These are phyloP conservation scores for Pachypanchax playfairii DNA, from an alignment of 2,113 vertebrate genomes.

Conservation along the genomic window DNA sequence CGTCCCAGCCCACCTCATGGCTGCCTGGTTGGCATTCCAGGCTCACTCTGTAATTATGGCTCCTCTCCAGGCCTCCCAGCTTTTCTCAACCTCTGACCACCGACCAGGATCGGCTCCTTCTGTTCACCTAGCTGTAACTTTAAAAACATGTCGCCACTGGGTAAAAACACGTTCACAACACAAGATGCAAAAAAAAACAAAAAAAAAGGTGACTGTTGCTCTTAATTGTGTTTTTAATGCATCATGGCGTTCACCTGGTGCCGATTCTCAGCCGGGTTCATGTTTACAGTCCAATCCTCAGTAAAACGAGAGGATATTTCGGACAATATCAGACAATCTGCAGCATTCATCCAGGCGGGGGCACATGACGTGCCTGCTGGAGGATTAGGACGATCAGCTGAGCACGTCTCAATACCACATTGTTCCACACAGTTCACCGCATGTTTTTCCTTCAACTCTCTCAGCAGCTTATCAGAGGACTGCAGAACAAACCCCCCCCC, in stretches of 20 bases:
- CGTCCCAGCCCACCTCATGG: slow-evolving; percentile 66
- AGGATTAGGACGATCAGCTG: slow-evolving; percentile 80
- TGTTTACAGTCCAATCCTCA: no score
- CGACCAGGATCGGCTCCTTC: slow-evolving; percentile 12
- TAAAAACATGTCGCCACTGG: no score
- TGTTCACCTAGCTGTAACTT: slow-evolving; percentile 48
- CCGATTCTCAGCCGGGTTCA: no score
- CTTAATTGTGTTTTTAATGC: no score
- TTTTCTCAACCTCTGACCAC: slow-evolving; percentile 19
- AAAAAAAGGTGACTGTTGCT: no score
- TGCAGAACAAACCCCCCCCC: slow-evolving; percentile 63
- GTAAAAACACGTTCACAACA: neutral
- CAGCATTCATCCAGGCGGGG: slow-evolving; percentile 71
- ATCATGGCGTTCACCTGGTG: no score
- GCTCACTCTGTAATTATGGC: slow-evolving; percentile 72
- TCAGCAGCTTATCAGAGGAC: slow-evolving; percentile 68
- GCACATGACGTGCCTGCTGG: slow-evolving; percentile 75
- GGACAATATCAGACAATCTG: slow-evolving; percentile 70
- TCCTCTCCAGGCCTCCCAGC: slow-evolving; percentile 57
- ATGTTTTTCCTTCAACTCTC: slow-evolving; percentile 64
- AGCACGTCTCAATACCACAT: slow-evolving; percentile 76
- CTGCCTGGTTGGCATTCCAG: slow-evolving; percentile 77
- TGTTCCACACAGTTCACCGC: slow-evolving; percentile 71
- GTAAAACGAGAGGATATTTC: slow-evolving; percentile 64
- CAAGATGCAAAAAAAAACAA: no score